Evolutionary conservation across 2,113 vertebrate genomes (phyloP), one percentile per base, ranked within the genome.

Genomic region (Polypterus senegalus): DNA sequence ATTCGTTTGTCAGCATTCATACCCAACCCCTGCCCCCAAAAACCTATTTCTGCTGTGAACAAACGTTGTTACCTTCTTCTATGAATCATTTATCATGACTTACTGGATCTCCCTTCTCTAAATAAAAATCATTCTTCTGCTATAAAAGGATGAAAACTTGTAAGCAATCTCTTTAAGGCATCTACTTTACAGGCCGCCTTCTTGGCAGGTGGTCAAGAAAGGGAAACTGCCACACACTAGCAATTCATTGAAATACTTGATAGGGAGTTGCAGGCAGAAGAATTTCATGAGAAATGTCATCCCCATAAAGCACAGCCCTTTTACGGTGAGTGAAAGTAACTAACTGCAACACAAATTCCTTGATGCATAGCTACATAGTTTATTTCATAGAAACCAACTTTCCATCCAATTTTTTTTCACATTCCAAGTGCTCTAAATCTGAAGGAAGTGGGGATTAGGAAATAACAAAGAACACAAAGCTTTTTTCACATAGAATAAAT

Each of bases 111-210:
- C 72, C 55, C 51, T 62, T 48, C 51, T 82, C 77, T 89, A 87
- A 91, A 87, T 89, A 86, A 86, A 87, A 85, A 77, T 76, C 80
- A 84, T 78, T 81, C 86, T 89, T 88, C 75, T 90, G 79, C 92
- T 95, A 91, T 97, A 95, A 94, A 97, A 93, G 90, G 93, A 89
- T 76, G 86, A 81, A 83, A 77, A 76, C 74, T 68, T 68, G 73
- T 81, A 85, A 86, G 77, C 81, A 79, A 74, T 59, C 75, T 84
- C 74, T 64, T 67, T 49, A 43, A 74, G 65, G 71, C 72, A 73
- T 71, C 61, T 66, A 59, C 77, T 89, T 87, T 84, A 81, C 82
- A 74, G 72, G 71, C 73, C 73, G 81, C 71, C 80, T 77, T 74
- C 69, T 71, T 85, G 83, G 83, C 82, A 80, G 67, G 62, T 66